phyloP scores from a whole-genome alignment of 2,113 vertebrate species.

The Microtus richardsoni region DNA sequence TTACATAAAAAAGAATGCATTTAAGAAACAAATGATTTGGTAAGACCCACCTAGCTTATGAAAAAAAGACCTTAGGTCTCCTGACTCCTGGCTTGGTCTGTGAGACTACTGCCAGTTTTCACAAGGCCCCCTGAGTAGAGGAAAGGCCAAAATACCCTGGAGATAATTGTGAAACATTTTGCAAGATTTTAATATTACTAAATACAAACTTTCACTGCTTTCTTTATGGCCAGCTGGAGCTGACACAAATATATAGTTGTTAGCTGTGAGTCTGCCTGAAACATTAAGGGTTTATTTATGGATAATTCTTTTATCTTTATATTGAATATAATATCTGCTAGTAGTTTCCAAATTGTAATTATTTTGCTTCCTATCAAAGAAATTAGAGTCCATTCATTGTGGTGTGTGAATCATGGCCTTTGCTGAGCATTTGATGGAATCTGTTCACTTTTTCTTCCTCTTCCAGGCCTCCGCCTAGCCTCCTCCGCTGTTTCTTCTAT shows the following conservation, averaged over 20 bases:
- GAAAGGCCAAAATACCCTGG: conserved; percentile 25
- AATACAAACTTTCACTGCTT: conserved; percentile 67
- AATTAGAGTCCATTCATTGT: conserved; percentile 81
- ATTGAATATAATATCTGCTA: conserved; percentile 66
- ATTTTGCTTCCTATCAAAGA: conserved; percentile 80
- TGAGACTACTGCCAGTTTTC: conserved; percentile 33
- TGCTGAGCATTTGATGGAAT: conserved; percentile 68
- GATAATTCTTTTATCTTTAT: conserved; percentile 79
- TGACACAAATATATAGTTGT: conserved; percentile 74
- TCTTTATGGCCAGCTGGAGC: conserved; percentile 72
- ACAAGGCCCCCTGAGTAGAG: not conserved
- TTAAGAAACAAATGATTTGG: conserved; percentile 5
- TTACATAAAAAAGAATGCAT: not conserved
- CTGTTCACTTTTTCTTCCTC: conserved; percentile 45
- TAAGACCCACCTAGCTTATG: conserved; percentile 14
- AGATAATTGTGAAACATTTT: conserved; percentile 71
- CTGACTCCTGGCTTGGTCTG: conserved; percentile 1
- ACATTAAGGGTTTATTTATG: conserved; percentile 75
- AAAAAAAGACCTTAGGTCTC: not conserved
- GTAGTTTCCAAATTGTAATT: conserved; percentile 73
- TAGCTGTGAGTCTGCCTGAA: conserved; percentile 38
- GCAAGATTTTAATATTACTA: conserved; percentile 73
- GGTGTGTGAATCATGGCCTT: conserved; percentile 65
- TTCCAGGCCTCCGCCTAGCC: not conserved
- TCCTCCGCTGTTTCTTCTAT: not conserved